Conservation (phyloP, 2,113 vertebrate species). For the Albula goreensis region DNA sequence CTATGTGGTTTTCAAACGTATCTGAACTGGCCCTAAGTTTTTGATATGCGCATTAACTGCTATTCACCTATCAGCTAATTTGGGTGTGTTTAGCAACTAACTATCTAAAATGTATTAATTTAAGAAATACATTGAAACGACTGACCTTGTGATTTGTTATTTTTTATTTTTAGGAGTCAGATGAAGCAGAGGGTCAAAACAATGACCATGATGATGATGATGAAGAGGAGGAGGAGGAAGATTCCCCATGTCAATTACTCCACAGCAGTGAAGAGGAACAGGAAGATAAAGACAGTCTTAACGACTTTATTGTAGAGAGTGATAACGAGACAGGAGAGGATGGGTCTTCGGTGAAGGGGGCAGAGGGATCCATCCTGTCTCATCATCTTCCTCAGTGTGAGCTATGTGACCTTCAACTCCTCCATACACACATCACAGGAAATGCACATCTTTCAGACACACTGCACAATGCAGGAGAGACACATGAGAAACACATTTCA, state of each 20-base stretch:
- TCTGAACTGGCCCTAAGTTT: too few species aligned
- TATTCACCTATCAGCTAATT: too few species aligned
- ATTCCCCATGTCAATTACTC: background rate
- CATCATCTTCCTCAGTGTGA: slow-evolving; percentile 50
- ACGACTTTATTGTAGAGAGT: slow-evolving; percentile 55
- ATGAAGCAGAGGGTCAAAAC: slow-evolving; percentile 28
- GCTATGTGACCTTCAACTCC: background rate
- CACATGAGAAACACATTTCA: background rate
- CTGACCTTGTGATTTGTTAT: background rate
- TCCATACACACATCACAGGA: background rate
- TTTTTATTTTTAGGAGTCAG: slow-evolving; percentile 21
- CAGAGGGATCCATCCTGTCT: slow-evolving; percentile 37
- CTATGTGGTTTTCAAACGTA: too few species aligned
- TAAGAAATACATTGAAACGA: background rate
- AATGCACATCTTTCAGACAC: background rate
- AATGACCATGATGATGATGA: slow-evolving; percentile 23
- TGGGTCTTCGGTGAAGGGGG: slow-evolving; percentile 1
- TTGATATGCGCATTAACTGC: too few species aligned
- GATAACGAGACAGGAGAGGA: slow-evolving; percentile 34
- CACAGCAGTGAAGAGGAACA: slow-evolving; percentile 53
- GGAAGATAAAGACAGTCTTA: slow-evolving; percentile 47
- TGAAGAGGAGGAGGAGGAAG: slow-evolving; percentile 26
- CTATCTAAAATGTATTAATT: too few species aligned
- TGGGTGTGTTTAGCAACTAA: too few species aligned
- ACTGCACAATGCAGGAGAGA: background rate